A percentile compares a stretch with the other conserved stretches of the same genome.
Conservation (phyloP, 2,797 vertebrate species). For the Rousettus madagascariensis region DNA sequence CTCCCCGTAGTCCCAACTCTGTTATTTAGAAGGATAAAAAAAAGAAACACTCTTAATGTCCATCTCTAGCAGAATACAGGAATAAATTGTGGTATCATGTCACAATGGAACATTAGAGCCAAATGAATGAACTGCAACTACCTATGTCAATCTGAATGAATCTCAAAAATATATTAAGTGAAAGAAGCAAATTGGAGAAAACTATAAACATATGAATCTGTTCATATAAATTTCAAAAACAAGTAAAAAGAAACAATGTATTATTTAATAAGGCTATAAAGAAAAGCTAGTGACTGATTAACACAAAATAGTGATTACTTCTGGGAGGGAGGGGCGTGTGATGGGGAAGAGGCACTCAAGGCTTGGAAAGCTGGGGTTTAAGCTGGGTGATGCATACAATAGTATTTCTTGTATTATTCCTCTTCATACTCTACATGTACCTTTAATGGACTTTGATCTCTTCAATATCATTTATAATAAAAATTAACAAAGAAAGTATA, state of each 20-base stretch:
- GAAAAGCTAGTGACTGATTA: not conserved
- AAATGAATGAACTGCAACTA: not conserved
- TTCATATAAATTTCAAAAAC: not conserved
- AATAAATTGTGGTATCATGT: not conserved
- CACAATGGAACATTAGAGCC: not conserved
- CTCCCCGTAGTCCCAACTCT: not conserved
- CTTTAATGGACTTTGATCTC: not conserved
- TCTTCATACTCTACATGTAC: not conserved
- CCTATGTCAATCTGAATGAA: not conserved
- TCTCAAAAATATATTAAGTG: not conserved
- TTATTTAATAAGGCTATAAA: not conserved
- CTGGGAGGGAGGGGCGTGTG: not conserved
- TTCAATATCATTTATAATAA: not conserved
- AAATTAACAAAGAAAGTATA: not conserved
- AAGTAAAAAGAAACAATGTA: not conserved
- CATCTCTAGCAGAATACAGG: not conserved
- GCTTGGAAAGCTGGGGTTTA: not conserved
- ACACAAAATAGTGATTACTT: not conserved
- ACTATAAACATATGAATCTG: not conserved
- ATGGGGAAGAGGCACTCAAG: not conserved
- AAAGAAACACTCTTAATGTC: not conserved
- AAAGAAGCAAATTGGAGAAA: conserved; percentile 1
- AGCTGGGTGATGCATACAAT: not conserved
- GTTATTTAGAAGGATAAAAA: not conserved
- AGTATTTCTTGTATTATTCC: not conserved